phyloP scores from a whole-genome alignment of 2,797 vertebrate species.

The Esox lucius region DNA sequence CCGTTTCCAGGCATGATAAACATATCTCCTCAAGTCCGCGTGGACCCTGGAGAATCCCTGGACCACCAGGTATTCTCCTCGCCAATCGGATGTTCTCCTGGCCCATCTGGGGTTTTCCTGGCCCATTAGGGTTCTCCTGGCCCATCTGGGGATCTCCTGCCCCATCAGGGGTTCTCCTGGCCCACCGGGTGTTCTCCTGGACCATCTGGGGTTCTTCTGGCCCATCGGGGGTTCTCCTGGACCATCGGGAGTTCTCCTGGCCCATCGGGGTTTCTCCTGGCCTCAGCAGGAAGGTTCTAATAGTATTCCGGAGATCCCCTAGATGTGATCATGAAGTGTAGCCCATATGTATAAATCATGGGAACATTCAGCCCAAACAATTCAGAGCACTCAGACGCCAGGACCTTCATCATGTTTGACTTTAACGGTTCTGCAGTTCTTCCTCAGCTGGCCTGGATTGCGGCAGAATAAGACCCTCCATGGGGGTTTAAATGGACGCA shows the following conservation, averaged over 20 bases:
- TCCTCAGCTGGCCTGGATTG: constrained; percentile 6
- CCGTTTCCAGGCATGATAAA: background rate
- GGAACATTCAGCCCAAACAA: constrained; percentile 39
- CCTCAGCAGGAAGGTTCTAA: background rate
- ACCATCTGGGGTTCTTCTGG: background rate
- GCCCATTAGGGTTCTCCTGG: no score
- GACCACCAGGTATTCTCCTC: background rate
- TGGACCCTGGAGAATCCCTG: background rate
- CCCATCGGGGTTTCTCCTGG: background rate
- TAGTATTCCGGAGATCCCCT: constrained; percentile 21
- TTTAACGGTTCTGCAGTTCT: constrained; percentile 26
- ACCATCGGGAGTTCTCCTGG: no score
- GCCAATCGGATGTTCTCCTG: background rate
- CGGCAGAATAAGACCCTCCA: constrained; percentile 28
- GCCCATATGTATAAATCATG: constrained; percentile 39
- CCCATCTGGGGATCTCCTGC: background rate
- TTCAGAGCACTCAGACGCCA: constrained; percentile 27
- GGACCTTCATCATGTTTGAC: constrained; percentile 32
- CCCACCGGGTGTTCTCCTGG: background rate
- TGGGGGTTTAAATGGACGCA: constrained; percentile 28
- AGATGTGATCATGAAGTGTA: constrained; percentile 22
- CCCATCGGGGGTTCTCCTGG: background rate
- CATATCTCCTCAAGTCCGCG: background rate
- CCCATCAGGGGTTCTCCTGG: background rate
- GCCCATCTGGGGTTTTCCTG: background rate